A percentile compares a stretch with the other conserved stretches of the same genome.
These are phyloP conservation scores for Nothocercus julius DNA, from an alignment of 2,113 vertebrate species.

Conservation along the genomic window DNA sequence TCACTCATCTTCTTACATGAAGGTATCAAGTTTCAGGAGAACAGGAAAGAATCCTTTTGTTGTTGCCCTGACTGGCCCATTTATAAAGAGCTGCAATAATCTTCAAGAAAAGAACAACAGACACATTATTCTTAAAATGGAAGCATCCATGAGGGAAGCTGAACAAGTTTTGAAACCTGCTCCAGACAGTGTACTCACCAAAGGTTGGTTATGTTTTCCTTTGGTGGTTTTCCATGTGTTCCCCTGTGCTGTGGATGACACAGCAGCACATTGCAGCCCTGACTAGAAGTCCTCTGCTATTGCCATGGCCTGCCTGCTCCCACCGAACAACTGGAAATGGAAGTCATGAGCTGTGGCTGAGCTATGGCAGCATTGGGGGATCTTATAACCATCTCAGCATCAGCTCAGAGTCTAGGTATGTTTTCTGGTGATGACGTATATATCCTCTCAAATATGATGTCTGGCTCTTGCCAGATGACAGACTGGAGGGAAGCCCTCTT, in stretches of 20 bases:
- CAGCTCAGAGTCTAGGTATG: not conserved
- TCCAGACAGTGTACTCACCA: not conserved
- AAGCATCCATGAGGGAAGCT: not conserved
- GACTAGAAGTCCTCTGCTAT: not conserved
- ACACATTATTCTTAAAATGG: not conserved
- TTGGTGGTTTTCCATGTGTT: not conserved
- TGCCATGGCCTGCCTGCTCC: not conserved
- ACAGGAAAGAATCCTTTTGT: not conserved
- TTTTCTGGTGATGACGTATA: not conserved
- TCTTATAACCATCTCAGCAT: not conserved
- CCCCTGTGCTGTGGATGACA: fast-evolving
- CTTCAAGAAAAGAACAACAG: not conserved
- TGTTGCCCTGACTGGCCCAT: not conserved
- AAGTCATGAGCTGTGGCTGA: not conserved
- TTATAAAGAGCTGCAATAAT: not conserved
- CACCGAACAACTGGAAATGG: not conserved
- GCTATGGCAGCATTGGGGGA: not conserved
- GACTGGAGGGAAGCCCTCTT: fast-evolving
- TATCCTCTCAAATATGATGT: not conserved
- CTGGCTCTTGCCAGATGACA: fast-evolving
- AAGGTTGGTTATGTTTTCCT: not conserved
- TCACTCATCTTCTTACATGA: not conserved
- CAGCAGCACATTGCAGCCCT: not conserved
- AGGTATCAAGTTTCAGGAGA: not conserved
- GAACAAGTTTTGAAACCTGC: not conserved